Percentiles rank a stretch among this genome's conserved stretches.
phyloP scores from a whole-genome alignment of 2,797 vertebrate species.

The Salarias fasciatus region DNA sequence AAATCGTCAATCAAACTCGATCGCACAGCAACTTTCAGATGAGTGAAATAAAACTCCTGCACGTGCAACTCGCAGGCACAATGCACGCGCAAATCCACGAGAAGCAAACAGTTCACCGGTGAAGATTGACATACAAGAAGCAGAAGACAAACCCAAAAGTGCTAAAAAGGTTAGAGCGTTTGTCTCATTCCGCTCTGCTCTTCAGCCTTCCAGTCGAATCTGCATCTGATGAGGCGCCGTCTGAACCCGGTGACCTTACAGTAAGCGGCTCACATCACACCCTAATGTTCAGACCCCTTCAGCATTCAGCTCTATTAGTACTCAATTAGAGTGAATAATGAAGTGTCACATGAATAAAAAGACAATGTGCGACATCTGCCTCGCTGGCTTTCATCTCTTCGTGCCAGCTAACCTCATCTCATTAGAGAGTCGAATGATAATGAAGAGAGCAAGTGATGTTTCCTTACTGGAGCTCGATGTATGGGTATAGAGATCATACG shows the following conservation, averaged over 20 bases:
- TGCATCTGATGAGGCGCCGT: background rate
- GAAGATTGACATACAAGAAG: too few species aligned
- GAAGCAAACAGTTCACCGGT: too few species aligned
- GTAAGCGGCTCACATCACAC: slow-evolving; percentile 24
- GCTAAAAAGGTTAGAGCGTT: too few species aligned
- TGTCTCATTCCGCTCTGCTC: background rate
- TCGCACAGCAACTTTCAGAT: too few species aligned
- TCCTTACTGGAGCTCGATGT: background rate
- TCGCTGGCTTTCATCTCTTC: slow-evolving; percentile 58
- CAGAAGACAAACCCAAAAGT: too few species aligned
- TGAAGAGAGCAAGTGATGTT: slow-evolving; percentile 28
- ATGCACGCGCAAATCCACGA: too few species aligned
- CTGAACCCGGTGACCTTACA: slow-evolving; percentile 25
- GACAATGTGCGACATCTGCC: slow-evolving; percentile 55
- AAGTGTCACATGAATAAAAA: slow-evolving; percentile 64
- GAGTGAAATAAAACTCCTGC: too few species aligned
- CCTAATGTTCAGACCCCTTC: slow-evolving; percentile 25
- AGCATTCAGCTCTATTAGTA: slow-evolving; percentile 59
- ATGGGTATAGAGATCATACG: slow-evolving; percentile 9
- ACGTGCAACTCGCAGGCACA: too few species aligned
- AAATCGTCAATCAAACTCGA: too few species aligned
- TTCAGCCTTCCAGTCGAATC: slow-evolving; percentile 15
- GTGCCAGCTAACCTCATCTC: slow-evolving; percentile 33
- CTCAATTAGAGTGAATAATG: slow-evolving; percentile 60
- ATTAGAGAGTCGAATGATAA: slow-evolving; percentile 57